These are phyloP conservation scores for Orthosia incerta DNA, from an alignment of 2,888 invertebrate genomes.

Conservation along the genomic window DNA sequence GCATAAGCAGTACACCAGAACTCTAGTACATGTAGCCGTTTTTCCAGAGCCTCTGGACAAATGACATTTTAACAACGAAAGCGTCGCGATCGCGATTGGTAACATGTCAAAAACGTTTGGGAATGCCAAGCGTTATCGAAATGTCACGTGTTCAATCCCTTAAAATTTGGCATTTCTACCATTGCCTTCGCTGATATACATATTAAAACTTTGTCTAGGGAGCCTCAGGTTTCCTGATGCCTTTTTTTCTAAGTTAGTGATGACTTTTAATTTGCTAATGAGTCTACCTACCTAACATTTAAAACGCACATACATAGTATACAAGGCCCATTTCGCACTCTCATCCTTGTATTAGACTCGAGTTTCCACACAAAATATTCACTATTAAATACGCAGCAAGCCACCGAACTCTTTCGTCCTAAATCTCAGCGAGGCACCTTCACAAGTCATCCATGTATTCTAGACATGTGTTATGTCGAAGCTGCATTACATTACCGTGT, in stretches of 20 bases:
- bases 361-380: conserved; percentile 3
- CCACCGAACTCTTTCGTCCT: conserved; percentile 6
- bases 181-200: no score
- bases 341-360: conserved; percentile 5
- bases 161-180: no score
- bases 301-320: neutral
- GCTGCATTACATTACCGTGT: conserved; percentile 41
- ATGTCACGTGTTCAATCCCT: no score
- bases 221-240: neutral
- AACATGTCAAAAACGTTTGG: no score
- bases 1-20: no score
- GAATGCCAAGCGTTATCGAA: no score
- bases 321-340: neutral
- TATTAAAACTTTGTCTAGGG: no score
- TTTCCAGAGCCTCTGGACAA: no score
- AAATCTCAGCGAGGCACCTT: conserved; percentile 18
- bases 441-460: conserved; percentile 27
- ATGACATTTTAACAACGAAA: no score
- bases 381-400: neutral
- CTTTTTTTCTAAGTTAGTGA: neutral
- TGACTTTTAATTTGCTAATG: neutral
- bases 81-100: no score
- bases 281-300: neutral
- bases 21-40: neutral
- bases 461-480: conserved; percentile 33